A percentile compares a stretch with the other conserved stretches of the same genome.
Evolutionary conservation across 1,140 invertebrate species (phyloP).

Genomic region (Drosophila murphyi): DNA sequence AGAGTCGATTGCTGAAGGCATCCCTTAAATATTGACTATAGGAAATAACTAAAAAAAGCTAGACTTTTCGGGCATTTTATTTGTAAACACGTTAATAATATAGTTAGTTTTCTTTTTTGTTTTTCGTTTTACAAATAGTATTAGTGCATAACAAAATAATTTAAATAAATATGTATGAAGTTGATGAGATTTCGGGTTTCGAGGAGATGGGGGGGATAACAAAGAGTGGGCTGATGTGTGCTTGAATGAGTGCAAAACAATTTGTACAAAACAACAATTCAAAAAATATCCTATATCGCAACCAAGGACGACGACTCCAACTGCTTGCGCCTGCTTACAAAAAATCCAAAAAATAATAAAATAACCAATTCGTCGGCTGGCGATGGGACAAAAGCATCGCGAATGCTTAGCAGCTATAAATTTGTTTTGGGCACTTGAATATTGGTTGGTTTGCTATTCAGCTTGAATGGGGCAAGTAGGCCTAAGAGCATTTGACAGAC

Average conservation of each 20-base stretch:
- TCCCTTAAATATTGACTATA: too few relatives aligned
- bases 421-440: constrained; percentile 59
- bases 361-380: constrained; percentile 22
- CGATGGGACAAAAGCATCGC: constrained; percentile 34
- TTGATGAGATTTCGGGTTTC: constrained; percentile 20
- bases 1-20: too few relatives aligned
- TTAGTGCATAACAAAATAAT: constrained; percentile 66
- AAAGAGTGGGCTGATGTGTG: constrained; percentile 21
- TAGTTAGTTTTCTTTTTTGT: constrained; percentile 38
- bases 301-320: constrained; percentile 12
- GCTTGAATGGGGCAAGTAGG: neutral
- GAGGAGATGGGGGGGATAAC: constrained; percentile 12
- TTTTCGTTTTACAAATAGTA: constrained; percentile 43
- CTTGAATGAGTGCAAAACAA: constrained; percentile 33
- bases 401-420: constrained; percentile 41
- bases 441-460: constrained; percentile 20
- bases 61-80: constrained; percentile 43
- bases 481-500: constrained; percentile 16
- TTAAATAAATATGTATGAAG: constrained; percentile 71
- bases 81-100: constrained; percentile 64
- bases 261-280: constrained; percentile 52
- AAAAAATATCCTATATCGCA: constrained; percentile 35
- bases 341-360: too few relatives aligned
- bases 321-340: neutral
- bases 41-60: too few relatives aligned